Percentiles rank a stretch among this genome's conserved stretches.
Evolutionary conservation across 2,113 vertebrate species (phyloP).

Genomic region (Rhabdomys dilectus): DNA sequence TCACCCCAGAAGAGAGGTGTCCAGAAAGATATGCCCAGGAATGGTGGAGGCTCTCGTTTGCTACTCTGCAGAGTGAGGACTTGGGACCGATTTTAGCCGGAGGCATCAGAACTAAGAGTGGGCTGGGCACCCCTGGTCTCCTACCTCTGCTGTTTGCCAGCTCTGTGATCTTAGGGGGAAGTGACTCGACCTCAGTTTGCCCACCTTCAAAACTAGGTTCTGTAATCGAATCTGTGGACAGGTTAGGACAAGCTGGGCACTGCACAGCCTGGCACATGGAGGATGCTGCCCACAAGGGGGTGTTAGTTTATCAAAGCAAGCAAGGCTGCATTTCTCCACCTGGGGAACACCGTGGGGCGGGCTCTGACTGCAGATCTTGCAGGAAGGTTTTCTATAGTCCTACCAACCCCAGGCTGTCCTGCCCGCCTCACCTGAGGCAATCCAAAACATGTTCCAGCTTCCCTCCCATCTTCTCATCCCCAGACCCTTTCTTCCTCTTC

Average conservation of each 20-base stretch:
- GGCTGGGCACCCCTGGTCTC: not conserved
- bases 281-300: not conserved
- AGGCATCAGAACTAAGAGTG: not conserved
- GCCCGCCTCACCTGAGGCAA: not conserved
- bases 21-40: not conserved
- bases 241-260: not conserved
- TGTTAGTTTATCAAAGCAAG: not conserved
- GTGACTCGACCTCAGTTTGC: not conserved
- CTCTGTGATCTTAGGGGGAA: not conserved
- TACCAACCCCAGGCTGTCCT: not conserved
- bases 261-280: not conserved
- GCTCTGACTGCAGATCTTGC: not conserved
- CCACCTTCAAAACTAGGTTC: not conserved
- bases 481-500: too few relatives aligned
- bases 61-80: not conserved
- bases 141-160: not conserved
- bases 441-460: accelerated
- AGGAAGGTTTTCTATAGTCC: too few relatives aligned
- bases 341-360: not conserved
- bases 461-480: too few relatives aligned
- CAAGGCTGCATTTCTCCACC: not conserved
- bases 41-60: not conserved
- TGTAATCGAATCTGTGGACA: not conserved
- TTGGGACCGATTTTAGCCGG: not conserved
- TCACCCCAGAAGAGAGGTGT: not conserved